A percentile compares a stretch with the other conserved stretches of the same genome.
These are phyloP conservation scores for Ichneumon xanthorius DNA, from an alignment of 2,888 invertebrate species.

Conservation along the genomic window DNA sequence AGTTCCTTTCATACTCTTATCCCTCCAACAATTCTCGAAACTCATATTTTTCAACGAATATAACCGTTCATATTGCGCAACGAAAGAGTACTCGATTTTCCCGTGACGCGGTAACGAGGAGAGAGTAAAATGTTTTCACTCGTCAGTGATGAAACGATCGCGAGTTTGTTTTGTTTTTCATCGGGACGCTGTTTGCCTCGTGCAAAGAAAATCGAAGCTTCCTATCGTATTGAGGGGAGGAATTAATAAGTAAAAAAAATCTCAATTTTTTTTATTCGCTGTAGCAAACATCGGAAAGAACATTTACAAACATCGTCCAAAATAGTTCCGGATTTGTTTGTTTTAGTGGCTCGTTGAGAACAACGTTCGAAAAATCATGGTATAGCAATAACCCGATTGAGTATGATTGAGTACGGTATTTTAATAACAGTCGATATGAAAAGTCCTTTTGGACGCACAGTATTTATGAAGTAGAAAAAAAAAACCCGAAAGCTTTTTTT, in stretches of 20 bases:
- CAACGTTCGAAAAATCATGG: background rate
- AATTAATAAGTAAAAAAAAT: background rate
- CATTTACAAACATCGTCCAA: background rate
- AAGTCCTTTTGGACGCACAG: background rate
- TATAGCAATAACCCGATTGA: background rate
- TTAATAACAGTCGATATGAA: constrained; percentile 33
- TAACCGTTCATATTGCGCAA: constrained; percentile 29
- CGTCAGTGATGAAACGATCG: background rate
- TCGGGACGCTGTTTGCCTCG: background rate
- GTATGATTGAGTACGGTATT: background rate
- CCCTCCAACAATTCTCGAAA: constrained; percentile 51
- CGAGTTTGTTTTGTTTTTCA: background rate
- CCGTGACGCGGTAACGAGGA: constrained; percentile 9
- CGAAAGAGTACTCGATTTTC: constrained; percentile 12
- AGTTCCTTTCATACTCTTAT: constrained; percentile 57
- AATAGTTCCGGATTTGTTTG: background rate
- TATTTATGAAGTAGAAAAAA: background rate
- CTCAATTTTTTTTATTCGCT: background rate
- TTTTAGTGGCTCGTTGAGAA: background rate
- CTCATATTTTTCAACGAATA: constrained; percentile 51
- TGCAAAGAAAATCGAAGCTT: background rate
- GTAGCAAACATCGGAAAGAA: background rate
- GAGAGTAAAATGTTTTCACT: background rate
- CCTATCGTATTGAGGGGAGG: background rate
- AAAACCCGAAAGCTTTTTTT: background rate